Evolutionary conservation across 2,888 invertebrate species (phyloP), one percentile per base, ranked within the genome.

Genomic region (Hydrotaea cyrtoneurina): DNA sequence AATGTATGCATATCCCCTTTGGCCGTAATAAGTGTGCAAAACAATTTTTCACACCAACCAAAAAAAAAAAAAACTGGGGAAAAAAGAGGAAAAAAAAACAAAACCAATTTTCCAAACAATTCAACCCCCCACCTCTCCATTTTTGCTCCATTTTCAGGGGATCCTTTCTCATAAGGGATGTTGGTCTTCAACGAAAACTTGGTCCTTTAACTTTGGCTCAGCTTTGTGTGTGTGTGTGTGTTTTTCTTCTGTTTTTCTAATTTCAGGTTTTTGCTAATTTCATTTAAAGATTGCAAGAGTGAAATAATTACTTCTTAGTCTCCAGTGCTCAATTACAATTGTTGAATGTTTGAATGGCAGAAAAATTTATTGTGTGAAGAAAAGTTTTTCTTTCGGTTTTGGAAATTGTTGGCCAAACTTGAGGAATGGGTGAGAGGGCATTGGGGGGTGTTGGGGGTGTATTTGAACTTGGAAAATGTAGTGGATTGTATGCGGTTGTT

Each of bases 241-340:
- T n/a, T n/a, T n/a, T n/a, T n/a, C n/a, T n/a, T n/a, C n/a, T n/a
- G n/a, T n/a, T 59, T 11, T 69, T 46, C 46, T 21, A 69, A 39
- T 69, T 69, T 66, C 36, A 43, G 66, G 17, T 66, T 46, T n/a
- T 69, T 46, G 23, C 69, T 69, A 69, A 69, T 69, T 69, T 69
- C 69, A 69, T 69, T 69, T 69, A 19, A 69, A 69, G 69, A 69
- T 23, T 69, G 39, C 19, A 31, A 62, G 66, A 62, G 66, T 21
- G 15, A 66, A 66, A 66, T 66, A 66, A 66, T 66, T 66, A 66
- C 66, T 43, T 80, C 71, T 31, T 74, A 72, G 62, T 80, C 83
- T 75, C 78, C 46, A 36, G 74, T 72, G 80, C 78, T 72, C 80
- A 76, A 84, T 80, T 81, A 81, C 57, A 72, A 57, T 78, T 78